phyloP scores from a whole-genome alignment of 2,797 vertebrate species.

The Ceyx erithaca region DNA sequence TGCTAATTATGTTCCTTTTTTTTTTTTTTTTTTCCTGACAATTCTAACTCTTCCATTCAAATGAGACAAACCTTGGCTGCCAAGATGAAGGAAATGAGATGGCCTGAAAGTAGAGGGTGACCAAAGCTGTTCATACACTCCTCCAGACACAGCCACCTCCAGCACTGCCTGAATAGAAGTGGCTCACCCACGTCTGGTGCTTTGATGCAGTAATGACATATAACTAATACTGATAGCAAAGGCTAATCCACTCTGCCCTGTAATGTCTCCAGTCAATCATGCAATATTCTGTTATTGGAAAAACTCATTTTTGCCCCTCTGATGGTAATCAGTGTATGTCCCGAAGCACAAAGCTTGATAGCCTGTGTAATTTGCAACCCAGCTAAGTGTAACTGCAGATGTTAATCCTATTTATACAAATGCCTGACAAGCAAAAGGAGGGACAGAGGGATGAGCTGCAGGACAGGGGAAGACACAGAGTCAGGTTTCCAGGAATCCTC shows the following conservation, averaged over 20 bases:
- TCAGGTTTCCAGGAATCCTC: not conserved
- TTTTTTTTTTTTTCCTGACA: constrained; percentile 42
- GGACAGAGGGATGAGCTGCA: not conserved
- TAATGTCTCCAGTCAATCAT: constrained; percentile 62
- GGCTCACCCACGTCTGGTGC: not conserved
- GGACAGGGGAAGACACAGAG: not conserved
- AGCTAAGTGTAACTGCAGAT: constrained; percentile 62
- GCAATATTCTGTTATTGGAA: constrained; percentile 52
- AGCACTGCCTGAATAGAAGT: not conserved
- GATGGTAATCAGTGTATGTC: constrained; percentile 47
- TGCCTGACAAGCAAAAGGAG: constrained; percentile 32
- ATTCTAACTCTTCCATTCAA: constrained; percentile 29
- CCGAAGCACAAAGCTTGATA: constrained; percentile 49
- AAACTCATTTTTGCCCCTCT: constrained; percentile 62
- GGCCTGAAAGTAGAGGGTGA: not conserved
- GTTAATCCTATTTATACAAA: constrained; percentile 68
- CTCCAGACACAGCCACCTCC: not conserved
- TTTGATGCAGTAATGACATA: constrained; percentile 31
- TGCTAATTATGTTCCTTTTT: constrained; percentile 45
- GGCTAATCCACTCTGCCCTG: constrained; percentile 47
- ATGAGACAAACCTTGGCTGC: not conserved
- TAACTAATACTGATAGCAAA: constrained; percentile 51
- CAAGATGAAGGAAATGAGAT: not conserved
- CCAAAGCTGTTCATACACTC: not conserved
- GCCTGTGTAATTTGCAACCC: constrained; percentile 60